phyloP scores from a whole-genome alignment of 2,113 vertebrate genomes.

The Hippocampus barbouri region DNA sequence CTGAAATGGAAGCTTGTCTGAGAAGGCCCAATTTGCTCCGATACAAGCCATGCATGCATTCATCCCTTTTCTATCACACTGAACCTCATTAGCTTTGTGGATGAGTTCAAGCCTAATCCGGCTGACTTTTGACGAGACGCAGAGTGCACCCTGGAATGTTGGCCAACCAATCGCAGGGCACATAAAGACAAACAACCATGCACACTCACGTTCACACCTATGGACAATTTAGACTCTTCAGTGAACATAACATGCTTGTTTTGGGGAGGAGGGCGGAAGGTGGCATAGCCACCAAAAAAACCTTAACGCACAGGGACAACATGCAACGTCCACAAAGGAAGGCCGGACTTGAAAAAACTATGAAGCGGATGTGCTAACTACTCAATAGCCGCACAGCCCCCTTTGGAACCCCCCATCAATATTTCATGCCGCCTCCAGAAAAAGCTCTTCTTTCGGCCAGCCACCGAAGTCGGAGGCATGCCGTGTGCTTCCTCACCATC shows the following conservation, averaged over 20 bases:
- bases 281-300: too few species aligned
- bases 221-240: neutral
- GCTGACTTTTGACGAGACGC: neutral
- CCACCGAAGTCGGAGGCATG: too few species aligned
- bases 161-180: neutral
- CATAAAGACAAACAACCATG: neutral
- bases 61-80: neutral
- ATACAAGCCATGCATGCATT: neutral
- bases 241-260: neutral
- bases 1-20: too few species aligned
- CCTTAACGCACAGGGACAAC: neutral
- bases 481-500: slow-evolving; percentile 78
- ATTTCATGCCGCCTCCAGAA: slow-evolving; percentile 49
- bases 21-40: too few species aligned
- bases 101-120: neutral
- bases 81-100: neutral
- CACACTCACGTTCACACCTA: neutral
- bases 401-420: slow-evolving; percentile 27
- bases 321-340: neutral
- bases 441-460: slow-evolving; percentile 32
- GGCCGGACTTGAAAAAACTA: neutral
- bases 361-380: neutral
- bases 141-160: neutral
- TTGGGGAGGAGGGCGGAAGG: too few species aligned
- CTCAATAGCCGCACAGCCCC: neutral